phyloP scores from a whole-genome alignment of 2,797 vertebrate genomes.

The Tragelaphus oryx region DNA sequence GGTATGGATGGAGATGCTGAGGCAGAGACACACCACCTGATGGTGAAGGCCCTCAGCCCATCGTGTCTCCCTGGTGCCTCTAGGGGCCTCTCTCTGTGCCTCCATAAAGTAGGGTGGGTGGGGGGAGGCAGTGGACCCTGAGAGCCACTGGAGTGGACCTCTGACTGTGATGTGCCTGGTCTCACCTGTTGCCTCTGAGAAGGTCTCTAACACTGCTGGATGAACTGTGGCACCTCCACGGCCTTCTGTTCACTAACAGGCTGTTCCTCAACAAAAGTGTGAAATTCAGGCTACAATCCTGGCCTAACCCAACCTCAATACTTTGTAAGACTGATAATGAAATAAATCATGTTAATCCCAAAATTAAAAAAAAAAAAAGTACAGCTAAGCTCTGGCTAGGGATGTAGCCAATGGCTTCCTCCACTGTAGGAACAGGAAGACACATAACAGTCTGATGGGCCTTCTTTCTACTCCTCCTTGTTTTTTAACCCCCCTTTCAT shows the following conservation, averaged over 20 bases:
- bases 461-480: neutral
- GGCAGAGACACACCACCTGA: neutral
- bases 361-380: neutral
- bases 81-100: neutral
- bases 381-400: neutral
- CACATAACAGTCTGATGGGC: neutral
- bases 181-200: neutral
- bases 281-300: neutral
- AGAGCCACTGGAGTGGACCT: neutral
- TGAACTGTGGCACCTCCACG: fast-evolving
- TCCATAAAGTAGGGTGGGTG: neutral
- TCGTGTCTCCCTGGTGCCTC: neutral
- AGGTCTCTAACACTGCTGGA: neutral
- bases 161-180: neutral
- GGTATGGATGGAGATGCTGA: neutral
- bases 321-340: neutral
- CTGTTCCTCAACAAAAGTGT: neutral
- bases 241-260: neutral
- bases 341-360: neutral
- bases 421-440: neutral
- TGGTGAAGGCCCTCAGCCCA: neutral
- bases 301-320: neutral
- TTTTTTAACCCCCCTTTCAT: neutral
- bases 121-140: neutral
- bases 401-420: neutral